Percentiles rank a stretch among this genome's conserved stretches.
phyloP scores from a whole-genome alignment of 2,888 invertebrate genomes.

The Kryphioiulus occultus region DNA sequence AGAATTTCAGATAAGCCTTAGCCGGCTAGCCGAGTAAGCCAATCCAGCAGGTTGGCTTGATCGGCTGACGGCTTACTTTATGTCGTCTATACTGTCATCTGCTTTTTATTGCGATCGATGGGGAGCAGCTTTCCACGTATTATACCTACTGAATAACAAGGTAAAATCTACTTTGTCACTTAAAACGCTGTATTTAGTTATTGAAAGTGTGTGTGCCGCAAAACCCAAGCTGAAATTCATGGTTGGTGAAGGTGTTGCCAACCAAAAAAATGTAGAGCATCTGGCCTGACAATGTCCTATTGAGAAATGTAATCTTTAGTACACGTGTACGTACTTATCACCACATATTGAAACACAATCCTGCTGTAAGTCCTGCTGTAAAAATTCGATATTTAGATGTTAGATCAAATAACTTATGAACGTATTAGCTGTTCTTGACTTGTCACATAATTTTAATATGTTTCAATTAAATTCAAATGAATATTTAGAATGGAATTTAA shows the following conservation, averaged over 20 bases:
- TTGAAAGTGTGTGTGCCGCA: neutral
- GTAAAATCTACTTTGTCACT: neutral
- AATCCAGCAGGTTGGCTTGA: no score
- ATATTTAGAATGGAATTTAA: no score
- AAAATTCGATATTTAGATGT: no score
- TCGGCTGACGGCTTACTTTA: no score
- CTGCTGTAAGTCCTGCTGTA: no score
- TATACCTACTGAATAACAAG: neutral
- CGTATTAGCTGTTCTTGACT: no score
- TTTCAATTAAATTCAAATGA: no score
- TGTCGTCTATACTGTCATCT: neutral
- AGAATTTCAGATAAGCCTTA: no score
- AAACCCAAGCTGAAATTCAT: neutral
- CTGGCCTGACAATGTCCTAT: neutral
- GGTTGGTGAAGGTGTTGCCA: neutral
- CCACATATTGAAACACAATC: neutral
- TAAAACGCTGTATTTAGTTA: neutral
- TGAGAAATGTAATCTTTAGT: neutral
- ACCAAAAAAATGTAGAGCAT: no score
- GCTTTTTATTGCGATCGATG: neutral
- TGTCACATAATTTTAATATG: no score
- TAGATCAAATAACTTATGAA: no score
- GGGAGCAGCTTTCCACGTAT: neutral
- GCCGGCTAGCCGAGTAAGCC: no score
- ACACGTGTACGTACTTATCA: conserved; percentile 11